Base-by-base conservation (phyloP, 2,888 invertebrate genomes). In the Volucella zonaria region DNA sequence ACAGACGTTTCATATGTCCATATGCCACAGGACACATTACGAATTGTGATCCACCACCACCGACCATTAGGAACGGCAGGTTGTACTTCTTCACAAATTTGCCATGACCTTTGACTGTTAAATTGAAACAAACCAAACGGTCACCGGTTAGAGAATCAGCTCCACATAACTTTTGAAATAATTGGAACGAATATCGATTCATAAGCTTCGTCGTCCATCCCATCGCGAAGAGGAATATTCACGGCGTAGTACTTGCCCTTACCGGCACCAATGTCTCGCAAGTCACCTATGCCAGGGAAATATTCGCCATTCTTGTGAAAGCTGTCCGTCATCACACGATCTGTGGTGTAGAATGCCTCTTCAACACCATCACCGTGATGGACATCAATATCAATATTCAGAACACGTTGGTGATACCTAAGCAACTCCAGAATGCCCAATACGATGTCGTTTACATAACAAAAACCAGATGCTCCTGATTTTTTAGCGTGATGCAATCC, bases 221-320 rank as follows among this genome's bases (percentile, higher is more conserved):
- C 99, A 92, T 99, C 99, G 58, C 99, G 93, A 6, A 99, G 93
- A 0, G 99, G 99, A 89, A 99, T 99, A 92, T 99, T 99, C 1
- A 99, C 98, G 0, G 99, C 98, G 92, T 99, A 99, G 92, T 99
- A 98, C 93, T 99, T 99, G 59, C 99, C 99, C 92, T 96, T 96
- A 64, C 96, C 96, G 8, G 96, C 96, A 18, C 96, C 96, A 82
- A 96, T 96, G 89, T 96, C 96, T 1, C 96, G 93, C 18, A 96
- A 90, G 89, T 96, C 95, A 68, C 97, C 98, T 71, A 98, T 99
- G 56, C 99, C 99, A 15, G 99, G 99, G 92, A 99, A 99, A 92
- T 99, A 99, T 92, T 99, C 98, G 68, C 99, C 99, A 92, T 99
- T 99, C 91, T 99, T 99, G 92, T 99, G 99, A 92, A 99, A 99